Evolutionary conservation across 1,140 invertebrate species (phyloP), one percentile per base, ranked within the genome.

Genomic region (Ericerus pela): DNA sequence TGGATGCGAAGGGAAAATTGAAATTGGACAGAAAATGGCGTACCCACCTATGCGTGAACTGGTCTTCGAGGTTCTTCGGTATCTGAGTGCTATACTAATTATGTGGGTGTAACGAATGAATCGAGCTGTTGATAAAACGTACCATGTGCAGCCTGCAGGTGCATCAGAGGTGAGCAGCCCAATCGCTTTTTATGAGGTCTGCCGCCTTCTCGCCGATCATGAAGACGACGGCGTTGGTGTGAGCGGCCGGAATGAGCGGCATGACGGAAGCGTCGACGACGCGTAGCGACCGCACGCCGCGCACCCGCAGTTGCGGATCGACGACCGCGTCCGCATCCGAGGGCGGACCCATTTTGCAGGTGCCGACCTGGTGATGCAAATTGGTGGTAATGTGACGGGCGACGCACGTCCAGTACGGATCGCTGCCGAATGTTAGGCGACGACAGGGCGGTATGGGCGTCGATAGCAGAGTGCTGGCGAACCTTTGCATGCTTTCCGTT

Each of bases 401-500:
- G n/a, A 58, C 58, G 55, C 72, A 73, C 31, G 62, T 63, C 65
- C 71, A 70, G 59, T 75, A 75, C 3, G 64, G 58, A 55, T 73
- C 69, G 0, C 66, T 65, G 58, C 63, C 37, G 12, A 70, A 64
- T 8, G 55, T 2, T 14, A 53, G 27, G n/a, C 51, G 20, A 18
- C 60, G 57, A 51, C 64, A 65, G 12, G 59, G 61, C 2, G 62
- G 61, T 29, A 65, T 59, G 1, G 58, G 59, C 16, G 56, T 55
- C 10, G 56, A 41, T 20, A 62, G 33, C 26, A 65, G 41, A 1
- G 27, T 58, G 2, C 53, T 55, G 0, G 53, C 56, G 38, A 72
- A 75, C 57, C 70, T 73, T 51, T 73, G 68, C 63, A 88, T 82
- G 0, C 77, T 67, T 54, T 68, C 73, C 0, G 80, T 79, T 22